These are phyloP conservation scores for Diploptera punctata DNA, from an alignment of 2,888 invertebrate species.

Conservation along the genomic window DNA sequence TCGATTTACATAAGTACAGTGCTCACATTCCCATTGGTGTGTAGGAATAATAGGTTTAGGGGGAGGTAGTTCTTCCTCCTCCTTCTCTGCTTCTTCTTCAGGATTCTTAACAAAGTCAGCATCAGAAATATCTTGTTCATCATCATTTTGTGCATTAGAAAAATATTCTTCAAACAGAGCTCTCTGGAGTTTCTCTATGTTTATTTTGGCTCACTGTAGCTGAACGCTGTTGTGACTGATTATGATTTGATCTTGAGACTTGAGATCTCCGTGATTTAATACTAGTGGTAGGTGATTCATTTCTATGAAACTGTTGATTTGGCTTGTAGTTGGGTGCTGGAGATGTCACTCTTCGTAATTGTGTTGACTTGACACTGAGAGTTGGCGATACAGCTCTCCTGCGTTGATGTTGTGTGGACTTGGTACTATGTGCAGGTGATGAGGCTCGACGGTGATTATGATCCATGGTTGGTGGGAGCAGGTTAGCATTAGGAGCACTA, in stretches of 20 bases:
- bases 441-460: slow-evolving; percentile 35
- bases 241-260: slow-evolving; percentile 52
- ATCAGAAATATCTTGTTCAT: slow-evolving; percentile 44
- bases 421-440: slow-evolving; percentile 44
- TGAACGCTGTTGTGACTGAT: neutral
- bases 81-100: slow-evolving; percentile 44
- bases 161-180: slow-evolving; percentile 28
- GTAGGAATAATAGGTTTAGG: slow-evolving; percentile 55
- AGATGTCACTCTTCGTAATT: slow-evolving; percentile 50
- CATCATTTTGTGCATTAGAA: slow-evolving; percentile 40
- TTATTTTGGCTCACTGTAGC: slow-evolving; percentile 42
- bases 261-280: slow-evolving; percentile 73
- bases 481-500: neutral
- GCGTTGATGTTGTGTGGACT: slow-evolving; percentile 49
- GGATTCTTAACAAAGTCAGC: slow-evolving; percentile 38
- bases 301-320: slow-evolving; percentile 59
- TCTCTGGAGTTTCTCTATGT: slow-evolving; percentile 34
- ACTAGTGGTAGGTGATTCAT: slow-evolving; percentile 73
- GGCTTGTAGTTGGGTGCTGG: slow-evolving; percentile 53
- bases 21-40: slow-evolving; percentile 84
- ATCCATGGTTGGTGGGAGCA: slow-evolving; percentile 34
- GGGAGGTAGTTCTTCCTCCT: slow-evolving; percentile 55
- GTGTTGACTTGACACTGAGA: slow-evolving; percentile 34
- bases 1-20: slow-evolving; percentile 89
- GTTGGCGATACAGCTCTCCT: slow-evolving; percentile 33